Percentiles rank a stretch among this genome's conserved stretches.
Conservation (phyloP, 2,888 invertebrate species). For the Bombylius major region DNA sequence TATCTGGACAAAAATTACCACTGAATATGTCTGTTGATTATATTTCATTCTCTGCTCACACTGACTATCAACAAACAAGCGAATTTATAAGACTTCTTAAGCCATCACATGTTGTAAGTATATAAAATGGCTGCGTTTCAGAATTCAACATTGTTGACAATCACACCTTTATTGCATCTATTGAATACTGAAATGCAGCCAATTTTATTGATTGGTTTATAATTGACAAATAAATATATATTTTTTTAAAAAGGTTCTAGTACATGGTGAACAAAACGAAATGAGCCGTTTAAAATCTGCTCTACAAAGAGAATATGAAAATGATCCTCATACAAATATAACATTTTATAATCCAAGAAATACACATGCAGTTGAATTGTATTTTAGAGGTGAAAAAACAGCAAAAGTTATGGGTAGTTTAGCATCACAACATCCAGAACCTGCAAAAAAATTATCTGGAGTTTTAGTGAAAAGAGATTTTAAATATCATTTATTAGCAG, state of each 20-base stretch:
- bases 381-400: conserved; percentile 95
- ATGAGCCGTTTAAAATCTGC: conserved; percentile 95
- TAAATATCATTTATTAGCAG: conserved; percentile 89
- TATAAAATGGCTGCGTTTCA: no score
- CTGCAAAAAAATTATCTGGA: conserved; percentile 73
- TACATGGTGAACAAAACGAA: conserved; percentile 98
- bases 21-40: conserved; percentile 97
- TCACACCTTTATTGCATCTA: no score
- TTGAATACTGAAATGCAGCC: no score
- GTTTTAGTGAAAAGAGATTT: conserved; percentile 95
- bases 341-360: conserved; percentile 92
- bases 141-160: no score
- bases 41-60: conserved; percentile 98
- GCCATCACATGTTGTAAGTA: conserved; percentile 80
- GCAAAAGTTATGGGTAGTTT: conserved; percentile 95
- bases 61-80: conserved; percentile 59
- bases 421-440: conserved; percentile 68
- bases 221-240: no score
- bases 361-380: conserved; percentile 82
- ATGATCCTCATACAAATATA: conserved; percentile 62
- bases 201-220: no score
- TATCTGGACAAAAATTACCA: conserved; percentile 91
- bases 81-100: conserved; percentile 90
- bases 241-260: conserved; percentile 31
- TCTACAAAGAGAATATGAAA: conserved; percentile 58